A percentile compares a stretch with the other conserved stretches of the same genome.
Conservation (phyloP, 1,140 invertebrate genomes). For the Cylas formicarius region DNA sequence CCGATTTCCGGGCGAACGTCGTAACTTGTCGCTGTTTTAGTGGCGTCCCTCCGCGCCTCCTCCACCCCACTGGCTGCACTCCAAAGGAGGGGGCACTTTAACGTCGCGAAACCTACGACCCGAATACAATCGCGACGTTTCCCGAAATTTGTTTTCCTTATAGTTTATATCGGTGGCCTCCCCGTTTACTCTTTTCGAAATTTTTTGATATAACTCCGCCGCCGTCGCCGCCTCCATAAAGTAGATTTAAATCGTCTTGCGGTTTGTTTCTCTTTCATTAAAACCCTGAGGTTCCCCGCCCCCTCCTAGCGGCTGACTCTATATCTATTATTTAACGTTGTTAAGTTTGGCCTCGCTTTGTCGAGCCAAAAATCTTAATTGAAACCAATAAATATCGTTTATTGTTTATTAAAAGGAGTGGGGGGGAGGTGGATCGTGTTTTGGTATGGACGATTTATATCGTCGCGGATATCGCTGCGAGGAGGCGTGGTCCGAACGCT, state of each 20-base stretch:
- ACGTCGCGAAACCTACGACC: no score
- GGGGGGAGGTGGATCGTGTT: no score
- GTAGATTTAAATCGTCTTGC: conserved; percentile 2
- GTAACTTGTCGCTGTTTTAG: no score
- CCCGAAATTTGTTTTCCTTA: conserved; percentile 6
- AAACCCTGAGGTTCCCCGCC: neutral
- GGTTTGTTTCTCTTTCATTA: conserved; percentile 4
- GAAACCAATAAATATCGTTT: conserved; percentile 8
- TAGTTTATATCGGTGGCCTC: conserved; percentile 1
- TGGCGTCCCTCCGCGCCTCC: no score
- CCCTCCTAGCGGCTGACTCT: neutral
- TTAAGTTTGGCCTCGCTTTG: neutral
- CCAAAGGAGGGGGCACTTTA: no score
- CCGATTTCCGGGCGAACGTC: no score
- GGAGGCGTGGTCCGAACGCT: no score
- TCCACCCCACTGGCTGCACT: no score
- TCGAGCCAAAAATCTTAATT: conserved; percentile 8
- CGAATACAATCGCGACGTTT: conserved; percentile 3
- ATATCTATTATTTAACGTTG: conserved; percentile 2
- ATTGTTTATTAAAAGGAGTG: neutral
- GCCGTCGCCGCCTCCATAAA: conserved; percentile 3
- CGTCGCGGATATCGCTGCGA: no score
- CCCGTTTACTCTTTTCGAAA: neutral
- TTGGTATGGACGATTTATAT: no score
- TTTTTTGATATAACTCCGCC: conserved; percentile 4